Conservation (phyloP, 2,888 invertebrate species). For the Chrysina gloriosa region DNA sequence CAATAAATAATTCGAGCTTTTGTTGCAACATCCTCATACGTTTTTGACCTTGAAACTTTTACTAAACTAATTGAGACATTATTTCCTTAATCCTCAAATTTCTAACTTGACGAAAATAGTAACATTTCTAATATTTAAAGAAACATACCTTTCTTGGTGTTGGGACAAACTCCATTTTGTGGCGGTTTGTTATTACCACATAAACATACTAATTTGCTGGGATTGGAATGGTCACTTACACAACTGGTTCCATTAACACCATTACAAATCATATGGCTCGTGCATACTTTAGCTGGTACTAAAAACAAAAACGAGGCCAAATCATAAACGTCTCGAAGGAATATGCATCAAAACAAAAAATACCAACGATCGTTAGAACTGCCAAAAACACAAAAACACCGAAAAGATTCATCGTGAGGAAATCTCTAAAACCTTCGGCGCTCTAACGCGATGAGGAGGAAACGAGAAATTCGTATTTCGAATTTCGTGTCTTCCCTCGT, state of each 20-base stretch:
- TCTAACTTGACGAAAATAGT: not conserved
- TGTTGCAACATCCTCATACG: no score
- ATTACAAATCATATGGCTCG: conserved; percentile 58
- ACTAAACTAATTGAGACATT: no score
- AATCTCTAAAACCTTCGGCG: not conserved
- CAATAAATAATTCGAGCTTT: no score
- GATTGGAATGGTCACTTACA: conserved; percentile 52
- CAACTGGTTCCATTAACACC: conserved; percentile 61
- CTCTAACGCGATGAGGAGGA: not conserved
- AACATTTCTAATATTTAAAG: no score
- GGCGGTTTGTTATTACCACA: conserved; percentile 63
- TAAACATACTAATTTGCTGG: conserved; percentile 53
- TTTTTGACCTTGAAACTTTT: no score
- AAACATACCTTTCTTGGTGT: conserved; percentile 57
- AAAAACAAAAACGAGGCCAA: conserved; percentile 29
- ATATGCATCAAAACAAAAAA: not conserved
- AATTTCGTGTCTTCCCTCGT: not conserved
- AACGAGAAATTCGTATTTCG: no score
- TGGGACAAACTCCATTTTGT: conserved; percentile 58
- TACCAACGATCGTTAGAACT: conserved; percentile 20
- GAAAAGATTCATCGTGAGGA: conserved; percentile 13
- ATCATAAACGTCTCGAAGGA: not conserved
- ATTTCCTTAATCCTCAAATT: no score
- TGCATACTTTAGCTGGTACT: conserved; percentile 58
- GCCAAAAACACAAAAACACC: conserved; percentile 3